Conservation (phyloP, 1,140 invertebrate genomes). For the Choristoneura fumiferana region DNA sequence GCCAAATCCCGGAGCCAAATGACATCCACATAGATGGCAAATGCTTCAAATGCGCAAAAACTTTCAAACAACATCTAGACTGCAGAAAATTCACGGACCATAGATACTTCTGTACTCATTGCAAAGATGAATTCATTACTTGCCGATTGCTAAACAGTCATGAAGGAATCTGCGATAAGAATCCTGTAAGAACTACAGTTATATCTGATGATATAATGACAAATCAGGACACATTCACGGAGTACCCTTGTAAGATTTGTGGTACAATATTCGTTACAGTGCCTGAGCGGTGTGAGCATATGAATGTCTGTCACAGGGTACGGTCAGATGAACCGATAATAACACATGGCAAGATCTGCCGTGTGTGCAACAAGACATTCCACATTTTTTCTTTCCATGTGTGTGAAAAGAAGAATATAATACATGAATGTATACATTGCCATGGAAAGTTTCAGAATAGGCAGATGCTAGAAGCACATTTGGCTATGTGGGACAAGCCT, state of each 20-base stretch:
- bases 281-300: not conserved
- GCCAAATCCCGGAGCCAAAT: not conserved
- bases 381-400: not conserved
- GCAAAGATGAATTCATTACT: not conserved
- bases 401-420: not conserved
- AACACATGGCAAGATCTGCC: not conserved
- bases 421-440: not conserved
- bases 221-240: not conserved
- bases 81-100: not conserved
- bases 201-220: not conserved
- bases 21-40: conserved; percentile 6
- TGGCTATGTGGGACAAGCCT: not conserved
- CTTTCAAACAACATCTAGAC: not conserved
- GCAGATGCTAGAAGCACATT: not conserved
- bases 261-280: not conserved
- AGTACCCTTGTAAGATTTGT: not conserved
- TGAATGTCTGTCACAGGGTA: conserved; percentile 1
- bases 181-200: not conserved
- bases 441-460: not conserved
- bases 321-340: conserved; percentile 2
- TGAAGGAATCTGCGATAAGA: not conserved
- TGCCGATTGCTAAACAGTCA: not conserved
- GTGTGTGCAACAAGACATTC: not conserved
- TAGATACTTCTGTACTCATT: not conserved
- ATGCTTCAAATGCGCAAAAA: conserved; percentile 12